These are phyloP conservation scores for Bombus confusus DNA, from an alignment of 1,140 invertebrate species.

Conservation along the genomic window DNA sequence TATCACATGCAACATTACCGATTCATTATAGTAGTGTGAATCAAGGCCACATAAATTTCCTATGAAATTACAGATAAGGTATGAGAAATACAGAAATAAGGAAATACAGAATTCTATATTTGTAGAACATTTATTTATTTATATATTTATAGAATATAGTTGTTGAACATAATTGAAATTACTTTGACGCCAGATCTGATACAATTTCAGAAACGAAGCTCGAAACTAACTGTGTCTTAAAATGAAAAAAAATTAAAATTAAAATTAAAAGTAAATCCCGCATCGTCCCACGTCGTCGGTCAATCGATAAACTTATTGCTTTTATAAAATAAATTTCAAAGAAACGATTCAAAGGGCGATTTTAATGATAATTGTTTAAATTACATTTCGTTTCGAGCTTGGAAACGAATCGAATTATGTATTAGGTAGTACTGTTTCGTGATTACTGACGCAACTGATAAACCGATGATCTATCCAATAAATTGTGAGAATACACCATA, in stretches of 20 bases:
- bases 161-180: no score
- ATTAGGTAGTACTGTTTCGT: neutral
- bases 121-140: no score
- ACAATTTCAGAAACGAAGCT: neutral
- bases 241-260: no score
- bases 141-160: no score
- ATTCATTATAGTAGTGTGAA: no score
- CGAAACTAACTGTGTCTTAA: neutral
- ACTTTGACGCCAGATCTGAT: neutral
- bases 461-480: constrained; percentile 26
- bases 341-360: neutral
- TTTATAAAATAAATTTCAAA: neutral
- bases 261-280: neutral
- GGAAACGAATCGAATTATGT: neutral
- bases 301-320: neutral
- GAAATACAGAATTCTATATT: no score
- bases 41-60: no score
- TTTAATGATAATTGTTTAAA: neutral
- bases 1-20: no score
- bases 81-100: no score
- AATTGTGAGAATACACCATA: constrained; percentile 19
- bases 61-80: no score
- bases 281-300: neutral
- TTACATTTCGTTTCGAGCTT: no score
- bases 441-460: neutral